Evolutionary conservation across 2,113 vertebrate species (phyloP), one percentile per base, ranked within the genome.

Genomic region (Macquaria australasica): DNA sequence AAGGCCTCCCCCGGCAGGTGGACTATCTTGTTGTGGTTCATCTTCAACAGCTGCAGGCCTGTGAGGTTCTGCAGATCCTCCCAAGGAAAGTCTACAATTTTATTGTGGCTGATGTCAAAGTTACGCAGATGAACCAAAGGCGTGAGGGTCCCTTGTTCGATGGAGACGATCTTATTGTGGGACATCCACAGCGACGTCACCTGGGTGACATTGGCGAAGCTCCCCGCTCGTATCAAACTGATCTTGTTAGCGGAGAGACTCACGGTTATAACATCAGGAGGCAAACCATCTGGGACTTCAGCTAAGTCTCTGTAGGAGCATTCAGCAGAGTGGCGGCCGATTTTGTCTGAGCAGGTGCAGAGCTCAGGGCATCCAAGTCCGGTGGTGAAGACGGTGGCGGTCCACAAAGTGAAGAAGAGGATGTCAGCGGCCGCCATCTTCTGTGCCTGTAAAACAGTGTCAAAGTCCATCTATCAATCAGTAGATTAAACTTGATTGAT

Each of bases 81-180:
- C 98, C 98, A 99, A 0, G 98, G 98, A 79, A 99, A 99, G 77
- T 96, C 94, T 0, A 83, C 92, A 0, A 99, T 96, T 86, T 94
- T 96, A 91, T 99, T 99, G 94, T 99, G 87, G 93, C 98, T 99
- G 75, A 99, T 85, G 93, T 99, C 98, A 21, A 99, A 95, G 93
- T 99, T 99, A 62, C 95, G 97, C n/a, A 99, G 96, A 73, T 97
- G 94, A 43, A 92, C 94, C 77, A 99, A 88, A 28, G 94, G 93
- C 0, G 96, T 88, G 8, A 99, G 91, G 1, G 96, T 87, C 1
- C 97, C 97, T 0, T 77, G 78, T 86, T 98, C 97, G 0, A 99
- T 91, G 1, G 93, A 84, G 48, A 94, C 87, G 45, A 99, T 97
- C 87, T 95, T 91, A 41, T 98, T 99, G 95, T 97, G 95, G 1